Base-by-base conservation (phyloP, 2,797 vertebrate species). In the Falco concolor region DNA sequence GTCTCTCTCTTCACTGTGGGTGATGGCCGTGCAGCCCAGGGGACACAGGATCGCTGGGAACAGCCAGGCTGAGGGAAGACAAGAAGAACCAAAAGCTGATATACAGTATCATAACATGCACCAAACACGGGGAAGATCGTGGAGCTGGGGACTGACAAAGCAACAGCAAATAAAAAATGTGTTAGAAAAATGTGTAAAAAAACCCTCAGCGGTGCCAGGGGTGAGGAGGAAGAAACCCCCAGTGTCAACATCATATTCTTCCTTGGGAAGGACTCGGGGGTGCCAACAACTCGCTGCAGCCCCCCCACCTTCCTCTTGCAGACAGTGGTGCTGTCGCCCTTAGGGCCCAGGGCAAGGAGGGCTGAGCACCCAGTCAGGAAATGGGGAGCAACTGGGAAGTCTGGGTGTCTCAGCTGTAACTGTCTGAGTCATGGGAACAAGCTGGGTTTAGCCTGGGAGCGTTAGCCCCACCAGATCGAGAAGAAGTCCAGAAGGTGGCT, bases 401-500 rank as follows among this genome's bases (percentile, higher is more conserved):
- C 23, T 50, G 36, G 23, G 12, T 24, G 19, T 36, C 52, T 36
- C 30, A 15, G 13, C 34, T 49, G 44, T 42, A 34, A 30, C 30
- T 18, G 60, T 45, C 15, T 49, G 0, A 2, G 9, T n/a, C 27
- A 42, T 4, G 5, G 68, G 20, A 25, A 40, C 2, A 9, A 61
- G 34, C 19, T 11, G 47, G 15, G 15, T 14, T 23, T 45, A n/a
- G 18, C 45, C 44, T 17, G 45, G 53, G 18, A 32, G 19, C 3
- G 19, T 27, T 3, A 1, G 10, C 17, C 30, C 20, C 60, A 28
- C n/a, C 42, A 14, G 53, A 8, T 12, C 10, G 19, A 44, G 30
- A 10, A 42, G 9, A 9, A 19, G 21, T 20, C 32, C 2, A 0
- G 10, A 19, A 40, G 1, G 61, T 9, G 32, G 30, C 54, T 30